Evolutionary conservation across 2,888 invertebrate species (phyloP).

Genomic region (Plebejus anna): DNA sequence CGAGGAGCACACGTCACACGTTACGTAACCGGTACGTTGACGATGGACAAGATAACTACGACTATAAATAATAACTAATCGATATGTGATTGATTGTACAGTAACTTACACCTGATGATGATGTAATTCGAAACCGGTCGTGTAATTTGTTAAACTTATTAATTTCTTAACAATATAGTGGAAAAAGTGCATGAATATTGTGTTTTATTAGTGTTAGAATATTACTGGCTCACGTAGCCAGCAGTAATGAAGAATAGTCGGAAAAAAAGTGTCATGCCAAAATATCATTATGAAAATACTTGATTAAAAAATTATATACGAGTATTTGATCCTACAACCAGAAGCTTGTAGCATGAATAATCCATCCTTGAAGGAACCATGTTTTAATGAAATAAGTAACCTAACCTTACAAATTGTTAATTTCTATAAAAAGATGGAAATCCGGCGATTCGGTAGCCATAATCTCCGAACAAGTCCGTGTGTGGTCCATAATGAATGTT

Average conservation of each 20-base stretch:
- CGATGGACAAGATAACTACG: neutral
- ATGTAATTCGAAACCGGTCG: too few relatives aligned
- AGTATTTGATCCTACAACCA: neutral
- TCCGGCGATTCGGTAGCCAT: conserved; percentile 23
- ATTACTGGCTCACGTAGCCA: too few relatives aligned
- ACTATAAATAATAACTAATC: neutral
- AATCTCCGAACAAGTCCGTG: conserved; percentile 35
- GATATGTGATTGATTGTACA: too few relatives aligned
- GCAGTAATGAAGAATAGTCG: too few relatives aligned
- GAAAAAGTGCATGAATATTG: too few relatives aligned
- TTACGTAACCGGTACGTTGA: neutral
- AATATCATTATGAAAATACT: too few relatives aligned
- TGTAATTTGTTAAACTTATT: too few relatives aligned
- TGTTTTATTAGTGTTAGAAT: too few relatives aligned
- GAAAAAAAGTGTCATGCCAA: too few relatives aligned
- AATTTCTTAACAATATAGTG: too few relatives aligned
- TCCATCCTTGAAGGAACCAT: neutral
- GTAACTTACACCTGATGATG: too few relatives aligned
- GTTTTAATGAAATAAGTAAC: neutral
- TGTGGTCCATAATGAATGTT: conserved; percentile 44
- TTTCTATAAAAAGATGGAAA: conserved; percentile 22
- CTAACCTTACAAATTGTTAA: neutral
- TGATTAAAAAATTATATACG: too few relatives aligned
- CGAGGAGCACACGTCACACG: conserved; percentile 1
- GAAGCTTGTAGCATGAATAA: neutral